phyloP scores from a whole-genome alignment of 2,113 vertebrate species.

The Pelmatolapia mariae region DNA sequence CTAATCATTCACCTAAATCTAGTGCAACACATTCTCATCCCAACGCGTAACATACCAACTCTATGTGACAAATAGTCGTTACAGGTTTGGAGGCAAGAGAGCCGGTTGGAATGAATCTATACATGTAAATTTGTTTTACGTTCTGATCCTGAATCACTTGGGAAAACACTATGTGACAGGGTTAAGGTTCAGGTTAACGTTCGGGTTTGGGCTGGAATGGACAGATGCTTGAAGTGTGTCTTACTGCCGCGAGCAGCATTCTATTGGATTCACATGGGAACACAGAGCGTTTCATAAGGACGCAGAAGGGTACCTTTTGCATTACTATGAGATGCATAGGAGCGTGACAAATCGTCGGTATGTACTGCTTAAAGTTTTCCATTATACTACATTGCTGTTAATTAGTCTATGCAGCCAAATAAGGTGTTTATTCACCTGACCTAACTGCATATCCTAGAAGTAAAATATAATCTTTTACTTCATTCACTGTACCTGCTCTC shows the following conservation, averaged over 20 bases:
- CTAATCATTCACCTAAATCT: background rate
- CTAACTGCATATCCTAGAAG: background rate
- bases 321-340: background rate
- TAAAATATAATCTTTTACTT: background rate
- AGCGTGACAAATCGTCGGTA: background rate
- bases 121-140: background rate
- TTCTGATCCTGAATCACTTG: background rate
- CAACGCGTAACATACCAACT: background rate
- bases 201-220: background rate
- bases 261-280: background rate
- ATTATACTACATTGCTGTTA: background rate
- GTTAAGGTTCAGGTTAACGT: background rate
- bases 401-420: background rate
- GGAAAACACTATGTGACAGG: background rate
- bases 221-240: background rate
- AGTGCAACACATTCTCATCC: background rate
- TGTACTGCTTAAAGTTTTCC: background rate
- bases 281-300: background rate
- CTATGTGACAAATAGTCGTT: background rate
- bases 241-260: background rate
- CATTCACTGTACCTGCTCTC: background rate
- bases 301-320: background rate
- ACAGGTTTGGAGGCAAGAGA: background rate
- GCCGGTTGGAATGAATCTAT: background rate
- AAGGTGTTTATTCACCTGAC: background rate